Conservation (phyloP, 2,888 invertebrate genomes). For the Eubasilissa splendida region DNA sequence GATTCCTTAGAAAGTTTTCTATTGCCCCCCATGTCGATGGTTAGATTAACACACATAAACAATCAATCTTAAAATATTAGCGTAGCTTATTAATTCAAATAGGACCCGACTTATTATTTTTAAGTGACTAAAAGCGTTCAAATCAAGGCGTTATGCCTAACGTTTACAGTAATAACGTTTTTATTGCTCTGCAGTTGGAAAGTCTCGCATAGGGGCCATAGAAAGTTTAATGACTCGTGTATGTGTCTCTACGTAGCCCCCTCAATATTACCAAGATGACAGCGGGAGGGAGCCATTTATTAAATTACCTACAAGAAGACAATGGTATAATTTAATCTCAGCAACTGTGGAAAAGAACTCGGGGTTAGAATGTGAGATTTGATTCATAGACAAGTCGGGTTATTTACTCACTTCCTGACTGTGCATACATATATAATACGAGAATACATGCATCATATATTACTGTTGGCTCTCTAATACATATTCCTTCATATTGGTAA, state of each 20-base stretch:
- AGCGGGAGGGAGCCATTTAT: constrained; percentile 43
- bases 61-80: too few species aligned
- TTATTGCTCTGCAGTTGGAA: constrained; percentile 16
- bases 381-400: constrained; percentile 12
- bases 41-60: too few species aligned
- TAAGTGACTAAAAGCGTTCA: background rate
- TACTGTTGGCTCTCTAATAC: too few species aligned
- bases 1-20: too few species aligned
- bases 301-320: constrained; percentile 50
- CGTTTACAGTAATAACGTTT: constrained; percentile 1
- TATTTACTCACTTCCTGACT: background rate
- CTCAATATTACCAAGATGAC: constrained; percentile 20
- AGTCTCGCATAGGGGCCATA: constrained; percentile 20
- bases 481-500: too few species aligned
- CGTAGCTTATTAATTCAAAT: too few species aligned
- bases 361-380: constrained; percentile 16
- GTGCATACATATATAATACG: too few species aligned
- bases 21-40: too few species aligned
- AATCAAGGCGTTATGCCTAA: constrained; percentile 3
- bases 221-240: constrained; percentile 21
- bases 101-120: too few species aligned
- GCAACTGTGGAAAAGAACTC: constrained; percentile 30
- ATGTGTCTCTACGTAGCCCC: background rate
- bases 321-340: constrained; percentile 42
- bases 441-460: too few species aligned